phyloP scores from a whole-genome alignment of 2,888 invertebrate genomes.

The Clanis bilineata region DNA sequence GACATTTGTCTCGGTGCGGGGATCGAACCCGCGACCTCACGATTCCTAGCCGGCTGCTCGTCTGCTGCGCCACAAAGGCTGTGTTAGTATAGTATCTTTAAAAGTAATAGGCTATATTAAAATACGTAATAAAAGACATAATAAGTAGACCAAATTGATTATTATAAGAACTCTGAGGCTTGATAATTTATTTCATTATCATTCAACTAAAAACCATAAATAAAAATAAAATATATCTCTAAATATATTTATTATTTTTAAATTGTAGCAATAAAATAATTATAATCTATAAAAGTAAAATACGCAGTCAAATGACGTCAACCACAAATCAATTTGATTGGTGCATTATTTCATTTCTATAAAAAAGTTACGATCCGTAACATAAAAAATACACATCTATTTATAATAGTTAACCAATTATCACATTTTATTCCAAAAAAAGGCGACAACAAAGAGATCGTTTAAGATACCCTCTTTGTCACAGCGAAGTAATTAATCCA shows the following conservation, averaged over 20 bases:
- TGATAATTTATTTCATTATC: too few species aligned
- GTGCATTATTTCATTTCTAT: neutral
- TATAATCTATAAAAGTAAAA: neutral
- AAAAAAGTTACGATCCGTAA: neutral
- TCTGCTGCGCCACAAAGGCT: too few species aligned
- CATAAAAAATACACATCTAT: neutral
- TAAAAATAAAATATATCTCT: neutral
- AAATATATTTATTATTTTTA: neutral
- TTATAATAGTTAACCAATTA: neutral
- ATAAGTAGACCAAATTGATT: too few species aligned
- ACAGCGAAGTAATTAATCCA: constrained; percentile 1
- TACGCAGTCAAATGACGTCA: neutral
- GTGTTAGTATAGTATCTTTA: too few species aligned
- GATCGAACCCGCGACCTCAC: too few species aligned
- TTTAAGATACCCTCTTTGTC: neutral
- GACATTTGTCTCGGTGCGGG: too few species aligned
- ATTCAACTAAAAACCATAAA: too few species aligned
- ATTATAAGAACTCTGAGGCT: too few species aligned
- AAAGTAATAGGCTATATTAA: too few species aligned
- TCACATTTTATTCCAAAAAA: neutral
- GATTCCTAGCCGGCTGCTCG: too few species aligned
- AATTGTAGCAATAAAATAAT: neutral
- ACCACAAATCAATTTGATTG: neutral
- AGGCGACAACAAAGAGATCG: neutral
- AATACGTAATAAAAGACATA: too few species aligned